phyloP scores from a whole-genome alignment of 2,113 vertebrate genomes.

The Oryctolagus cuniculus region DNA sequence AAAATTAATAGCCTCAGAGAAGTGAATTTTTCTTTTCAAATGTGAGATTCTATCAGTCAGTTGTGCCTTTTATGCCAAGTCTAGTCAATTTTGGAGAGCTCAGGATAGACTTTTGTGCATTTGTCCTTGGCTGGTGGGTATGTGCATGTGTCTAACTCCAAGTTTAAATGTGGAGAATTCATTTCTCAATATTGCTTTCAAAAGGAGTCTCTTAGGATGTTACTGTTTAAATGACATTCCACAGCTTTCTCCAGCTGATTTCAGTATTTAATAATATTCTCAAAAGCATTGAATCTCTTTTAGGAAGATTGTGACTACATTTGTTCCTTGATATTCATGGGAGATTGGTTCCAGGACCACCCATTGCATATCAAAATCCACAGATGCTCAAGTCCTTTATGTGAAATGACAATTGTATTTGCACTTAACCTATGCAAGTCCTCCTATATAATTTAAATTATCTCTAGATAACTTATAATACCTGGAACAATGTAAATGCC shows the following conservation, averaged over 20 bases:
- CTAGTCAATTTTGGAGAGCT: constrained; percentile 45
- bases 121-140: background rate
- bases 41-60: constrained; percentile 49
- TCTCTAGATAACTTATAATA: background rate
- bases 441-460: background rate
- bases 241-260: constrained; percentile 59
- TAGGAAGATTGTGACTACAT: constrained; percentile 62
- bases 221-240: constrained; percentile 70
- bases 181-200: constrained; percentile 70
- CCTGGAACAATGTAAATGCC: no score
- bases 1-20: constrained; percentile 70
- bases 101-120: constrained; percentile 3
- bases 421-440: background rate
- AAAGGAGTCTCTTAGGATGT: constrained; percentile 55
- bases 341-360: background rate
- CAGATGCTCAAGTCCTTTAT: background rate
- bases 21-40: constrained; percentile 74
- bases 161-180: constrained; percentile 61
- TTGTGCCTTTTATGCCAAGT: constrained; percentile 53
- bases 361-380: background rate
- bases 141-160: background rate
- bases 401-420: background rate
- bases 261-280: constrained; percentile 76
- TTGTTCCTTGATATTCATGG: background rate
- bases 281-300: constrained; percentile 67